These are phyloP conservation scores for Helobdella robusta DNA, from an alignment of 2,888 invertebrate species.

Conservation along the genomic window DNA sequence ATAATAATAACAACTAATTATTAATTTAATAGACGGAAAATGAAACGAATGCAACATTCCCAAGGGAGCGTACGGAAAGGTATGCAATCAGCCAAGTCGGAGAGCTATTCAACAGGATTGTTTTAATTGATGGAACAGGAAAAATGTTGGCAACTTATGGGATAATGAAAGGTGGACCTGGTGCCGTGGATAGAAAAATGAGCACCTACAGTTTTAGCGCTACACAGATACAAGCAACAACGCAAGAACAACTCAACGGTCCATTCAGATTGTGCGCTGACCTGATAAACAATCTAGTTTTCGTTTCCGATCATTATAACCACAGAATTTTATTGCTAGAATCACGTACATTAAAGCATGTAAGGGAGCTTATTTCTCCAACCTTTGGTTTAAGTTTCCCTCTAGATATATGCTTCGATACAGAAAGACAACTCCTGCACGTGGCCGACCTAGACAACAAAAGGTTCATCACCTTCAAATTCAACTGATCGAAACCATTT, in stretches of 20 bases:
- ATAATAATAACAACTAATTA: too few species aligned
- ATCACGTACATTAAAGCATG: slow-evolving; percentile 7
- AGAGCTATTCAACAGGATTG: slow-evolving; percentile 1
- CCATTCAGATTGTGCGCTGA: slow-evolving; percentile 18
- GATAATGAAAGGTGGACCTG: slow-evolving; percentile 16
- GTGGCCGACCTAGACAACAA: slow-evolving; percentile 25
- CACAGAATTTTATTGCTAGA: slow-evolving; percentile 21
- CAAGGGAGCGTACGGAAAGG: slow-evolving; percentile 7
- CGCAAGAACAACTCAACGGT: slow-evolving; percentile 19
- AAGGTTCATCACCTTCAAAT: slow-evolving; percentile 18
- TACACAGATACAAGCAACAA: neutral
- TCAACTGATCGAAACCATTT: slow-evolving; percentile 4
- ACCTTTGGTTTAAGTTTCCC: slow-evolving; percentile 23
- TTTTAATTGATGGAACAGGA: slow-evolving; percentile 18
- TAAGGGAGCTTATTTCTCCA: slow-evolving; percentile 20
- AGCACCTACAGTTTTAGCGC: neutral
- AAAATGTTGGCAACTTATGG: slow-evolving; percentile 18
- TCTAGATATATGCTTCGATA: slow-evolving; percentile 16
- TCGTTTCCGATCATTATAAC: slow-evolving; percentile 23
- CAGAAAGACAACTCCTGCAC: slow-evolving; percentile 18
- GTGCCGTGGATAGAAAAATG: neutral
- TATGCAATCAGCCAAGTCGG: slow-evolving; percentile 19
- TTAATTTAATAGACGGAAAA: too few species aligned
- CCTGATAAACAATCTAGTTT: slow-evolving; percentile 22
- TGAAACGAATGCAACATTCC: slow-evolving; percentile 14